A percentile compares a stretch with the other conserved stretches of the same genome.
phyloP scores from a whole-genome alignment of 1,140 invertebrate species.

The Aphelenchoides fujianensis region DNA sequence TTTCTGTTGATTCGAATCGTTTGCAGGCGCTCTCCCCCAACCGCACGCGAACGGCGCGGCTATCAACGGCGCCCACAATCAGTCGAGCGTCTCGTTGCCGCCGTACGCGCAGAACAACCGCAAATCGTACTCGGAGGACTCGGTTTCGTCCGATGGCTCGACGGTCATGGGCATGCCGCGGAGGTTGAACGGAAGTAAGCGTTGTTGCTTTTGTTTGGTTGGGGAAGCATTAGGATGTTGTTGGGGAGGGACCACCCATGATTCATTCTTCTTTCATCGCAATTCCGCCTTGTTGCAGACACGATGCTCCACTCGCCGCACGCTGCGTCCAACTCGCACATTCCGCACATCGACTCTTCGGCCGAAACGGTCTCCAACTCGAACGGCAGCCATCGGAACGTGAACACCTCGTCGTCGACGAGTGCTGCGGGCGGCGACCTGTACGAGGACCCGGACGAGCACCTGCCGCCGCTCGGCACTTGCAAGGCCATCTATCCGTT shows the following conservation, averaged over 20 bases:
- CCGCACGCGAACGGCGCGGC: background rate
- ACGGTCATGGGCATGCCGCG: conserved; percentile 4
- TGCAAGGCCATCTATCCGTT: conserved; percentile 82
- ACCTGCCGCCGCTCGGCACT: conserved; percentile 72
- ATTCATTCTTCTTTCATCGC: too few relatives aligned
- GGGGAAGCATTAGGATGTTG: conserved; percentile 19
- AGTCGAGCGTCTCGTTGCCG: too few relatives aligned
- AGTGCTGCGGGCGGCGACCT: conserved; percentile 28
- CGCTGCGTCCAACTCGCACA: conserved; percentile 1
- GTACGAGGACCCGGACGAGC: conserved; percentile 72
- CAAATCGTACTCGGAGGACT: conserved; percentile 60
- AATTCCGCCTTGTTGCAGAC: too few relatives aligned
- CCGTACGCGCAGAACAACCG: conserved; percentile 37
- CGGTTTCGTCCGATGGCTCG: conserved; percentile 58
- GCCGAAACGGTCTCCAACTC: conserved; percentile 52
- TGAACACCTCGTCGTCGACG: conserved; percentile 69
- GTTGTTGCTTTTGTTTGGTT: conserved; percentile 1
- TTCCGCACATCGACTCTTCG: conserved; percentile 32
- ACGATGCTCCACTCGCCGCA: too few relatives aligned
- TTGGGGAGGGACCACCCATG: too few relatives aligned
- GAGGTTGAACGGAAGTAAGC: conserved; percentile 14
- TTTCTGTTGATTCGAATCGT: background rate
- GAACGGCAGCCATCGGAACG: conserved; percentile 62
- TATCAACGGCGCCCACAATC: too few relatives aligned
- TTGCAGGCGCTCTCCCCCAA: background rate